phyloP scores from a whole-genome alignment of 1,140 invertebrate genomes.

The Belonocnema kinseyi region DNA sequence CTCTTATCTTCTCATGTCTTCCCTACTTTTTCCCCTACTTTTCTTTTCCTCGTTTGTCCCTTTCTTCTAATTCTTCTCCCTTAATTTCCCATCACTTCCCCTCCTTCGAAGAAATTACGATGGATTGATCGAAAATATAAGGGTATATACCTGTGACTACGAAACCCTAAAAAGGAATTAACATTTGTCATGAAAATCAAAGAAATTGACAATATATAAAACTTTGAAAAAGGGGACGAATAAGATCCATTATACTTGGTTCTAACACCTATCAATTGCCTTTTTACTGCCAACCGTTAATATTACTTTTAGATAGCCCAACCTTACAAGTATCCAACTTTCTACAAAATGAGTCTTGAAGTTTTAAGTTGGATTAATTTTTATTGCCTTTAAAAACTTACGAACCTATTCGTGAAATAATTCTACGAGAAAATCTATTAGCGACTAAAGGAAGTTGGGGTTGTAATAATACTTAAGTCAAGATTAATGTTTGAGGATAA shows the following conservation, averaged over 20 bases:
- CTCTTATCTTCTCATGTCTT: too few relatives aligned
- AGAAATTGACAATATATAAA: conserved; percentile 3
- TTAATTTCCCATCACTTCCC: too few relatives aligned
- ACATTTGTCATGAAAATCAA: not conserved
- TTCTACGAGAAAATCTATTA: not conserved
- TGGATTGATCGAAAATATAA: not conserved
- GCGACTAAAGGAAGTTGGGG: too few relatives aligned
- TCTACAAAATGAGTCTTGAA: not conserved
- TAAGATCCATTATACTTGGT: conserved; percentile 10
- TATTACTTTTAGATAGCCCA: conserved; percentile 24
- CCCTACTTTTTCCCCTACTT: too few relatives aligned
- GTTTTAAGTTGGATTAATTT: conserved; percentile 14
- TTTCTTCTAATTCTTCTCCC: too few relatives aligned
- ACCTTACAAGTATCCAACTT: not conserved
- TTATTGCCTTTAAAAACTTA: not conserved
- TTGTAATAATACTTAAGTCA: too few relatives aligned
- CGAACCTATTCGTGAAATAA: not conserved
- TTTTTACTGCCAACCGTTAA: conserved; percentile 14
- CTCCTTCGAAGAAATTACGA: not conserved
- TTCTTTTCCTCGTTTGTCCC: too few relatives aligned
- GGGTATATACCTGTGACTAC: too few relatives aligned
- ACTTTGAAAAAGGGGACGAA: conserved; percentile 13
- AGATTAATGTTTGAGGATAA: too few relatives aligned
- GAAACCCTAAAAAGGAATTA: not conserved
- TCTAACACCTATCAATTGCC: conserved; percentile 14